phyloP scores from a whole-genome alignment of 53 echinoderm and acorn worm genomes.

The Temnopleurus reevesii region DNA sequence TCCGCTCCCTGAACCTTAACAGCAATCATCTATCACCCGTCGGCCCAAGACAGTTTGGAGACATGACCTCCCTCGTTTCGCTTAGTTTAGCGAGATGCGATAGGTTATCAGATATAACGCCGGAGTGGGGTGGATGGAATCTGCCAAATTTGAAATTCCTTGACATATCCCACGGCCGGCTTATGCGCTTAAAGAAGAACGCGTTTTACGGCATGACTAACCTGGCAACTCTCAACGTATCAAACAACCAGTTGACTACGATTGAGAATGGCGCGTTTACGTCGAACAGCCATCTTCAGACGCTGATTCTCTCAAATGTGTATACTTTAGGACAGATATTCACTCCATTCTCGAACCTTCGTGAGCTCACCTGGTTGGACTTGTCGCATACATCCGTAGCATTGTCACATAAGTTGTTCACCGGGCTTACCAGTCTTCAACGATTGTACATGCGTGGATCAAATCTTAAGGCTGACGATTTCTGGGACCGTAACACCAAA shows the following conservation, averaged over 20 bases:
- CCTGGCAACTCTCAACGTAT: background rate
- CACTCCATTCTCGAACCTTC: background rate
- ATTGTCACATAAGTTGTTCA: background rate
- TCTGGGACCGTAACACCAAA: background rate
- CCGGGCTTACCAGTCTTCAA: background rate
- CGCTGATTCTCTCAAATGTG: background rate
- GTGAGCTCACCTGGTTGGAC: background rate
- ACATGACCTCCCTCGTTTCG: background rate
- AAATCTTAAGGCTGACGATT: background rate
- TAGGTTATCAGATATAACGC: background rate
- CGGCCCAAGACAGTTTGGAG: background rate
- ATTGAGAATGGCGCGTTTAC: background rate
- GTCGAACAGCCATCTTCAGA: background rate
- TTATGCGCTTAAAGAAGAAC: background rate
- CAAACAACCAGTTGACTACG: background rate
- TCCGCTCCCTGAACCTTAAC: background rate
- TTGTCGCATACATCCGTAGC: background rate
- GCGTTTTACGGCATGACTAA: conserved; percentile 1
- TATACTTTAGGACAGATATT: background rate
- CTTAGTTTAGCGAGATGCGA: background rate
- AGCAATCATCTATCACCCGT: background rate
- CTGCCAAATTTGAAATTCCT: conserved; percentile 8
- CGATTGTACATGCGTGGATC: background rate
- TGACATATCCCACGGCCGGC: background rate
- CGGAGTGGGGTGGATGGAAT: background rate